phyloP scores from a whole-genome alignment of 2,113 vertebrate genomes.

The Campylomormyrus numenius region DNA sequence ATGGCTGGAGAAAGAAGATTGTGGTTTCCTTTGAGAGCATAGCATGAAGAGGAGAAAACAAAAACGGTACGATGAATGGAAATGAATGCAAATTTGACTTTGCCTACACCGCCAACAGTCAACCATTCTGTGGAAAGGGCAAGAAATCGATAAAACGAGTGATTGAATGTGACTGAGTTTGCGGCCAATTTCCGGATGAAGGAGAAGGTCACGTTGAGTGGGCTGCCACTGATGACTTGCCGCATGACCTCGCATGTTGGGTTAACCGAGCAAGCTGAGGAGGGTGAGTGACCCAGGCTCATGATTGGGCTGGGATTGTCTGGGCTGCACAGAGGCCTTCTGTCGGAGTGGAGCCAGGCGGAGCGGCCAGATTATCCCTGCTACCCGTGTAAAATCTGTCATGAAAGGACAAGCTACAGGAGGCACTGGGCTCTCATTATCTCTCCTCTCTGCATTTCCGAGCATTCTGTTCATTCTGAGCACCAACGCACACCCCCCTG shows the following conservation, averaged over 20 bases:
- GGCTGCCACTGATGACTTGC: not conserved
- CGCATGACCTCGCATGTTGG: not conserved
- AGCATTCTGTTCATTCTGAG: conserved; percentile 7
- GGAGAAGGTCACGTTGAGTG: not conserved
- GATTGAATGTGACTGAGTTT: not conserved
- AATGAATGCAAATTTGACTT: not conserved
- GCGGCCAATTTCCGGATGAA: not conserved
- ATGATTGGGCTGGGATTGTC: conserved; percentile 12
- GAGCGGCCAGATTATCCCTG: conserved; percentile 9
- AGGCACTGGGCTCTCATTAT: conserved; percentile 14
- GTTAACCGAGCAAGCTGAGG: not conserved
- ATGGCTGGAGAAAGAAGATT: not conserved
- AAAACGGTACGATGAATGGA: not conserved
- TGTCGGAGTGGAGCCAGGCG: conserved; percentile 8
- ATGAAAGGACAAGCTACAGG: conserved; percentile 2
- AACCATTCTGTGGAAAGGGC: not conserved
- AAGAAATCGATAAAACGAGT: not conserved
- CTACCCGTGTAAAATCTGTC: conserved; percentile 18
- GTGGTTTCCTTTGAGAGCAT: not conserved
- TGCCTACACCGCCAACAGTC: too few relatives aligned
- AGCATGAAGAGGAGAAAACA: not conserved
- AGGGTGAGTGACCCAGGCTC: conserved; percentile 4
- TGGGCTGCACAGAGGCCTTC: conserved; percentile 9
- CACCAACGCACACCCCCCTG: not conserved
- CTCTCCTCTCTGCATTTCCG: not conserved